Evolutionary conservation across 2,797 vertebrate species (phyloP).

Genomic region (Streptopelia turtur): DNA sequence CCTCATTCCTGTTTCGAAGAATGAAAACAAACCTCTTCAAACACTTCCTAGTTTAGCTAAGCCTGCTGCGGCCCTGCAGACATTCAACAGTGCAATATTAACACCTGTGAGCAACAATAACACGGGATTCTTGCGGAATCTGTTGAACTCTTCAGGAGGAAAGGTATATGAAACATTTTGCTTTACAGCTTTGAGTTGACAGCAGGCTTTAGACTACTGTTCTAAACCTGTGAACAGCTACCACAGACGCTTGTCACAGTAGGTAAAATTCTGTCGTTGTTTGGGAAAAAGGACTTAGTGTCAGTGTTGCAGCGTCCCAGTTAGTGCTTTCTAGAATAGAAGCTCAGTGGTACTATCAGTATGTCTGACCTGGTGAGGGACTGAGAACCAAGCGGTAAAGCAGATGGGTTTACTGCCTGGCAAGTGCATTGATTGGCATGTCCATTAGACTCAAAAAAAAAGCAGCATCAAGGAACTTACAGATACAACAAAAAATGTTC

Average conservation of each 20-base stretch:
- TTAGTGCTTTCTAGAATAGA: not conserved
- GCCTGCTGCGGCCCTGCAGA: conserved; percentile 76
- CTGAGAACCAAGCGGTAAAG: not conserved
- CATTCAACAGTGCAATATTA: conserved; percentile 82
- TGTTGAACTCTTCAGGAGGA: conserved; percentile 77
- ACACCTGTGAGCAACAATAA: conserved; percentile 82
- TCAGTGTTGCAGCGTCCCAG: not conserved
- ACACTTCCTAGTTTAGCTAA: conserved; percentile 77
- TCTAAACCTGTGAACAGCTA: not conserved
- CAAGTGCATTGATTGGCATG: not conserved
- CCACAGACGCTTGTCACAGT: not conserved
- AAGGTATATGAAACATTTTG: conserved; percentile 68
- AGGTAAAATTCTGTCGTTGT: not conserved
- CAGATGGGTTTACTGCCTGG: not conserved
- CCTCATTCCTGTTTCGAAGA: conserved; percentile 71
- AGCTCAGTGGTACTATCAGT: not conserved
- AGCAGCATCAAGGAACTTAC: not conserved
- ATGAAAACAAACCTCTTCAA: conserved; percentile 79
- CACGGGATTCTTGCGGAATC: conserved; percentile 80
- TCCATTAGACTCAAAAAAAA: not conserved
- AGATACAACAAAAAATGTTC: not conserved
- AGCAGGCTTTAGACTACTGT: not conserved
- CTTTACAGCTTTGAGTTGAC: not conserved
- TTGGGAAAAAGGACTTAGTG: not conserved
- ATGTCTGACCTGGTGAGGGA: not conserved